Evolutionary conservation across 2,888 invertebrate species (phyloP).

Genomic region (Volucella zonaria): DNA sequence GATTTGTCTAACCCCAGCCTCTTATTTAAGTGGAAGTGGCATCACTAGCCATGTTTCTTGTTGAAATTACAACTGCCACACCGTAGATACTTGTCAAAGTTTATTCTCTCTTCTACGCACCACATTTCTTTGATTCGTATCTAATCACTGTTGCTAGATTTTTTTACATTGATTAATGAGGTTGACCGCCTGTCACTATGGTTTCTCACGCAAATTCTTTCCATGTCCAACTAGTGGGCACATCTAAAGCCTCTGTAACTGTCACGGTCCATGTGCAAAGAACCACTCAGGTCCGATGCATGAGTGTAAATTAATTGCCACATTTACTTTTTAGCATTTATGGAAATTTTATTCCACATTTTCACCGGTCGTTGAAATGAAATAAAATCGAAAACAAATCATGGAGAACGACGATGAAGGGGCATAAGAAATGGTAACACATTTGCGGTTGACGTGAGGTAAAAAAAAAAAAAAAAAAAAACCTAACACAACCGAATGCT

Average conservation of each 20-base stretch:
- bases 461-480: background rate
- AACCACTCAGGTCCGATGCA: conserved; percentile 39
- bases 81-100: conserved; percentile 32
- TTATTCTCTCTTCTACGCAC: conserved; percentile 32
- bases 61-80: background rate
- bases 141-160: background rate
- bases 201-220: conserved; percentile 48
- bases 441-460: conserved; percentile 10
- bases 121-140: background rate
- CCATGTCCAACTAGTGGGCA: conserved; percentile 19
- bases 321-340: conserved; percentile 61
- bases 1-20: too few relatives aligned
- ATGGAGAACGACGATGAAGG: background rate
- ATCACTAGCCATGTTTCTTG: background rate
- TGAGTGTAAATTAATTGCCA: conserved; percentile 72
- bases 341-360: conserved; percentile 69
- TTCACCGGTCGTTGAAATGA: conserved; percentile 60
- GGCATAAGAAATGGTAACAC: background rate
- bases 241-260: conserved; percentile 52
- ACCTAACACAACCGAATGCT: background rate
- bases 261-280: background rate
- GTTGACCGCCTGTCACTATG: conserved; percentile 59
- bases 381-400: conserved; percentile 19
- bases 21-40: too few relatives aligned
- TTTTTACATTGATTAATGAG: conserved; percentile 54